Evolutionary conservation across 2,888 invertebrate species (phyloP), one percentile per base, ranked within the genome.

Genomic region (Calliopum simillimum): DNA sequence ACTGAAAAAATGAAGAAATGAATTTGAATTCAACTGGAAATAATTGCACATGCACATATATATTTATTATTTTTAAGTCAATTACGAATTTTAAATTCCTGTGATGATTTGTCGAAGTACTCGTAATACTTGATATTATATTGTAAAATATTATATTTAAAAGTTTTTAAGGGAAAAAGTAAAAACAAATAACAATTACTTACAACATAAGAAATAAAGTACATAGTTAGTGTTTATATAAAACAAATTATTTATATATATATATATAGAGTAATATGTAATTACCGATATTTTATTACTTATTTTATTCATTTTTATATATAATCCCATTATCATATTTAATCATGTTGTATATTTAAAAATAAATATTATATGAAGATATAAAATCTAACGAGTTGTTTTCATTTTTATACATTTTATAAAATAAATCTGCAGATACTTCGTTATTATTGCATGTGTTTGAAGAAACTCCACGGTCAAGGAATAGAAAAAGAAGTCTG

Each of bases 71-170:
- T n/a, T 59, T 59, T 59, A 41, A 59, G 16, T 58, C 16, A 58
- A 33, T 16, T 59, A 59, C 16, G 59, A 59, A 59, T 59, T 59
- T 59, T 59, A 41, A 59, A 59, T 59, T 59, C 59, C 59, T 59
- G 59, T 59, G 59, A 59, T 59, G 59, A 14, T 53, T 19, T 59
- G 59, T 59, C 41, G 41, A 59, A 59, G 59, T 41, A 59, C 13
- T 25, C 25, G 4, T 16, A 58, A 59, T 33, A 41, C 33, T 58
- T 14, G 16, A 58, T 53, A 23, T 14, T 12, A 59, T 33, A n/a
- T 41, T 63, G 49, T 46, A 46, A 19, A 51, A 46, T 49, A 25
- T 49, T 49, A 46, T 63, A 49, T 49, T 23, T 46, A 13, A 46
- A 63, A 49, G 49, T 63, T 23, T 63, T 49, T 63, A 63, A 49